Percentiles rank a stretch among this genome's conserved stretches.
Evolutionary conservation across 2,113 vertebrate genomes (phyloP).

Genomic region (Balaeniceps rex): DNA sequence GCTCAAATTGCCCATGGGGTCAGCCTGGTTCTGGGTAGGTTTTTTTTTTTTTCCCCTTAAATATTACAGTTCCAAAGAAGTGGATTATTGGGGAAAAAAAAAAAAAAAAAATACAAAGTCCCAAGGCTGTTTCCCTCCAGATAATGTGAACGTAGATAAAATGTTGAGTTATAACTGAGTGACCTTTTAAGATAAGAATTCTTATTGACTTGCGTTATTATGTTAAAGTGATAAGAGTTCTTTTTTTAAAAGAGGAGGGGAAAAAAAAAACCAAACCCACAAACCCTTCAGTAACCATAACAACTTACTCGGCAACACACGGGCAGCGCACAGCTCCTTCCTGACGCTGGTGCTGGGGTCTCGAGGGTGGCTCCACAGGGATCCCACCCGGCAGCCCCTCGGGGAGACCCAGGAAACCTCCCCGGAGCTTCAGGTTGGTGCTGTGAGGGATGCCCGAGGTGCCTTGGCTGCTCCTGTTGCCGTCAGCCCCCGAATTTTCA

Average conservation of each 20-base stretch:
- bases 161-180: conserved; percentile 22
- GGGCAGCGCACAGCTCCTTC: background rate
- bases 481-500: background rate
- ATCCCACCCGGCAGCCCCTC: background rate
- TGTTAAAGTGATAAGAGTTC: conserved; percentile 58
- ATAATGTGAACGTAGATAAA: background rate
- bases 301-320: background rate
- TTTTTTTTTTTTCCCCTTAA: background rate
- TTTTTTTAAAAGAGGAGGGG: background rate
- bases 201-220: conserved; percentile 15
- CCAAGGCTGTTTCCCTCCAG: conserved; percentile 40
- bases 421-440: background rate
- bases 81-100: background rate
- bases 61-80: background rate
- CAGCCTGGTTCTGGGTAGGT: background rate
- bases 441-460: background rate
- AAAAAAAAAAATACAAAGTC: background rate
- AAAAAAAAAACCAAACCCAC: background rate
- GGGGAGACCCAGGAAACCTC: background rate
- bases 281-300: conserved; percentile 29
- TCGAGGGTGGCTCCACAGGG: accelerated
- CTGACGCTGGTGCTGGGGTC: background rate
- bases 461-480: background rate
- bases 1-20: background rate
- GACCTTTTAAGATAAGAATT: conserved; percentile 58